phyloP scores from a whole-genome alignment of 2,888 invertebrate genomes.

The Linnaemya tessellans region DNA sequence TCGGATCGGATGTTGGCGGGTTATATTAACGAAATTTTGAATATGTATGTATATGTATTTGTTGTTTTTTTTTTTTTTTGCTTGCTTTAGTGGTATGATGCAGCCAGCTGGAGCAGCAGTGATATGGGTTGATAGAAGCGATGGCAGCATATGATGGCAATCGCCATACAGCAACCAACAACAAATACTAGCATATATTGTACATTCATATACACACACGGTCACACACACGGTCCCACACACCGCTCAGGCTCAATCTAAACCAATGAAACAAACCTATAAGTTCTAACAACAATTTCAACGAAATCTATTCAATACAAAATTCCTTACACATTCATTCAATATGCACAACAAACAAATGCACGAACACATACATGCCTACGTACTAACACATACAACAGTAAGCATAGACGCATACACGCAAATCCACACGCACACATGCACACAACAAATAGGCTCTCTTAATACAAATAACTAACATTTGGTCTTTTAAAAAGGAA shows the following conservation, averaged over 20 bases:
- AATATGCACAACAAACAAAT: constrained; percentile 28
- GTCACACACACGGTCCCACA: background rate
- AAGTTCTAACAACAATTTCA: constrained; percentile 64
- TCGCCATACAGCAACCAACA: constrained; percentile 52
- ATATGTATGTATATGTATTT: background rate
- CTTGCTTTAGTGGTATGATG: constrained; percentile 42
- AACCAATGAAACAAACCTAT: constrained; percentile 68
- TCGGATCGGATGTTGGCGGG: constrained; percentile 62
- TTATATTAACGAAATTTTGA: constrained; percentile 66
- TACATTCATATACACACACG: constrained; percentile 1
- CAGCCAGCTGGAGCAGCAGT: constrained; percentile 16
- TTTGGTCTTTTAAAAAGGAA: constrained; percentile 46
- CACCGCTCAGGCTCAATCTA: constrained; percentile 29
- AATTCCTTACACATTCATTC: constrained; percentile 62
- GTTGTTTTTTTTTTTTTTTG: background rate
- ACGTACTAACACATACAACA: constrained; percentile 6
- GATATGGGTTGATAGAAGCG: constrained; percentile 4
- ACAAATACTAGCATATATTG: constrained; percentile 33
- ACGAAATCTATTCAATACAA: constrained; percentile 68
- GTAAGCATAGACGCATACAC: background rate
- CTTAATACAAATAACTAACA: constrained; percentile 62
- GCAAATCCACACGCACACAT: background rate
- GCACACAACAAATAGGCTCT: constrained; percentile 51
- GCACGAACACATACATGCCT: background rate
- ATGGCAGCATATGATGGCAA: constrained; percentile 64